These are phyloP conservation scores for Sepiola atlantica DNA, from an alignment of 2,888 invertebrate genomes.

Conservation along the genomic window DNA sequence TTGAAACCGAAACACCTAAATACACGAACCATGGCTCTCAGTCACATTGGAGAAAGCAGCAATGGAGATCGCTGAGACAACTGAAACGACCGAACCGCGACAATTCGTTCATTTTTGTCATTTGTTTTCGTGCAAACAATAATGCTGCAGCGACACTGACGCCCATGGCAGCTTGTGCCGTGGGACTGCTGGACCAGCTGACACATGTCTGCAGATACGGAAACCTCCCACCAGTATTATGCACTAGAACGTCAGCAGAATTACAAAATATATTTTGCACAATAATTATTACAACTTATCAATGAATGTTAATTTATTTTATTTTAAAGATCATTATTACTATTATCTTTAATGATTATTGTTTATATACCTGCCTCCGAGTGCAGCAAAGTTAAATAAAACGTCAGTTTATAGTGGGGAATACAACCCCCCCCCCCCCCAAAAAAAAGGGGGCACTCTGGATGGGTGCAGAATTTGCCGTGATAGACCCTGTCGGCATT, in stretches of 20 bases:
- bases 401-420: too few relatives aligned
- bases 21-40: conserved; percentile 39
- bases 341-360: too few relatives aligned
- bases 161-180: conserved; percentile 32
- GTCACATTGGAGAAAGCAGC: neutral
- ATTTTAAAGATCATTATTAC: neutral
- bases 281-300: neutral
- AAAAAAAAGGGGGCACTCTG: too few relatives aligned
- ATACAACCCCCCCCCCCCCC: too few relatives aligned
- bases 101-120: conserved; percentile 22
- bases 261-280: neutral
- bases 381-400: too few relatives aligned
- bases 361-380: too few relatives aligned
- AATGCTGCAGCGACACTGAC: neutral
- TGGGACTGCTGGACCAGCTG: conserved; percentile 21
- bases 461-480: too few relatives aligned
- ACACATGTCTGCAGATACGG: neutral
- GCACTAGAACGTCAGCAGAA: neutral
- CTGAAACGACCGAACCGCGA: neutral
- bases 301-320: neutral
- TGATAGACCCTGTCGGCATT: too few relatives aligned
- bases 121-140: neutral
- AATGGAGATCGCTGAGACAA: neutral
- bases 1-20: conserved; percentile 47
- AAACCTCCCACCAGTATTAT: neutral